These are phyloP conservation scores for Neoascia interrupta DNA, from an alignment of 2,888 invertebrate genomes.

Conservation along the genomic window DNA sequence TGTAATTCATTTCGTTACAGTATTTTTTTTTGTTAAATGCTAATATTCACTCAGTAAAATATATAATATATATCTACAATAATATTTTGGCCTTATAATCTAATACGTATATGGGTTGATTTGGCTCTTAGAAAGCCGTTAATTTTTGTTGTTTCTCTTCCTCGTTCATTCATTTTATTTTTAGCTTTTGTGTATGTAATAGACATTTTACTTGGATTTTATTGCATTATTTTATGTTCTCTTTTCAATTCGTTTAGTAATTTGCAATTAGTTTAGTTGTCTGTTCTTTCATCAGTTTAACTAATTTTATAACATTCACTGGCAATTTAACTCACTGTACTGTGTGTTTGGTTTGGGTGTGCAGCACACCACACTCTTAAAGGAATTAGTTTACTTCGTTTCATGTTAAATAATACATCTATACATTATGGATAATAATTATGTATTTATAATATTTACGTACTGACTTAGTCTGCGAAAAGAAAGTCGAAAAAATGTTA, in stretches of 20 bases:
- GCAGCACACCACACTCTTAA: constrained; percentile 73
- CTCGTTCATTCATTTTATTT: constrained; percentile 28
- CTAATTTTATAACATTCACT: constrained; percentile 65
- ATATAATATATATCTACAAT: constrained; percentile 71
- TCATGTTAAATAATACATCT: constrained; percentile 61
- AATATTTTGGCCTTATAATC: constrained; percentile 77
- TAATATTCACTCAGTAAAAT: constrained; percentile 69
- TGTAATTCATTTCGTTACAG: constrained; percentile 39
- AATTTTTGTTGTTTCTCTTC: constrained; percentile 57
- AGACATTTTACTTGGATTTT: constrained; percentile 74
- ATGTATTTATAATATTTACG: constrained; percentile 56
- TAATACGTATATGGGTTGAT: constrained; percentile 79
- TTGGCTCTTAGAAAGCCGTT: constrained; percentile 70
- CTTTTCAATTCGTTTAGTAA: constrained; percentile 35
- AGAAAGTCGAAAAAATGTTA: constrained; percentile 29
- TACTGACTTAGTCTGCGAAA: constrained; percentile 61
- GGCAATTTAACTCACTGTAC: constrained; percentile 67
- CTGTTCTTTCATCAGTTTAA: constrained; percentile 51
- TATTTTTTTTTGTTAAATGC: constrained; percentile 35
- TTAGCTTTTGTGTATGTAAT: constrained; percentile 70
- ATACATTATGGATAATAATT: constrained; percentile 56
- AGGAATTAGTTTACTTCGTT: constrained; percentile 41
- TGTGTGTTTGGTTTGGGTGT: constrained; percentile 72
- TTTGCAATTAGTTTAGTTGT: constrained; percentile 33
- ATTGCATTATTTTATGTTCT: constrained; percentile 30